Conservation (phyloP, 2,113 vertebrate species). For the Orthochromis indermauri region DNA sequence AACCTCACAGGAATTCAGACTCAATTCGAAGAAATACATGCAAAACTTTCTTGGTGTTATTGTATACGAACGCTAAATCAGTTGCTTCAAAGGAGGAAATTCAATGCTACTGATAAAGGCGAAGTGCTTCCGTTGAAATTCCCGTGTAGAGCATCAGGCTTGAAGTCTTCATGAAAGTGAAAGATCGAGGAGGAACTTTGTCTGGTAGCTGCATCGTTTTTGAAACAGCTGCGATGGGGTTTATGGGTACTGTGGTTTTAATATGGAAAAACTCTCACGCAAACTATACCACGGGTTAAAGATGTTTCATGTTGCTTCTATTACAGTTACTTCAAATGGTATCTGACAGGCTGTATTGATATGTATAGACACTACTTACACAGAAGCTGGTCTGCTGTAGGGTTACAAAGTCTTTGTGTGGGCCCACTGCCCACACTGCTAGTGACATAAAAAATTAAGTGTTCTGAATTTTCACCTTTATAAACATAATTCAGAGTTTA, state of each 20-base stretch:
- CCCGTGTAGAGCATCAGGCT: not conserved
- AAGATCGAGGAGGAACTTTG: constrained; percentile 5
- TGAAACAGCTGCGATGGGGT: not conserved
- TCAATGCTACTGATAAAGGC: not conserved
- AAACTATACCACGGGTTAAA: not conserved
- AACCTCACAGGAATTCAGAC: not conserved
- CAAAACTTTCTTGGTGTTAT: not conserved
- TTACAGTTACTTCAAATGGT: not conserved
- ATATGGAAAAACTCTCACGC: not conserved
- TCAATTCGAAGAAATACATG: not conserved
- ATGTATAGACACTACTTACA: not conserved
- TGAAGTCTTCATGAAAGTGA: not conserved
- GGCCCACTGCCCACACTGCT: not conserved
- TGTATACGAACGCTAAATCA: accelerated
- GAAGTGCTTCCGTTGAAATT: not conserved
- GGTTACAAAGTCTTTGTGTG: not conserved
- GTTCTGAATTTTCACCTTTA: not conserved
- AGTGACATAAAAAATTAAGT: not conserved
- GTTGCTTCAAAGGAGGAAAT: not conserved
- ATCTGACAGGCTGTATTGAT: not conserved
- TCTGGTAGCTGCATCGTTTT: not conserved
- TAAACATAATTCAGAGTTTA: not conserved
- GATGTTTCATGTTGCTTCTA: not conserved
- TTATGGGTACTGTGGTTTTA: constrained; percentile 10
- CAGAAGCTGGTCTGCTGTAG: not conserved